Evolutionary conservation across 2,888 invertebrate species (phyloP).

Genomic region (Urechis unicinctus): DNA sequence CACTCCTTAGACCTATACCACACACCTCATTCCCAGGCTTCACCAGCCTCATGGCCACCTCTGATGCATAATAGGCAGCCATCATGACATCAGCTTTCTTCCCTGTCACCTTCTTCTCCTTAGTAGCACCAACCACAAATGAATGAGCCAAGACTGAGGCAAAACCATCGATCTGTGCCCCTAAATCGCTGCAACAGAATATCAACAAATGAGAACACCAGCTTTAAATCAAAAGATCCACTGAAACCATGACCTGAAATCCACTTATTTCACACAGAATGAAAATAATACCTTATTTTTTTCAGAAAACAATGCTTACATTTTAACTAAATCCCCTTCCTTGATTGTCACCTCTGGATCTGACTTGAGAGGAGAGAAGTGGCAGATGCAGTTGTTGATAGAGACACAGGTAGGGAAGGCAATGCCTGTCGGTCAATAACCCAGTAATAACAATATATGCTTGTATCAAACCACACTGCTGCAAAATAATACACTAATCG

Average conservation of each 20-base stretch:
- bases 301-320: slow-evolving; percentile 71
- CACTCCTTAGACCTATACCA: slow-evolving; percentile 36
- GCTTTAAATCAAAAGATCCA: background rate
- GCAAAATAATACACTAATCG: background rate
- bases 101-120: slow-evolving; percentile 68
- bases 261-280: background rate
- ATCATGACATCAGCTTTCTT: slow-evolving; percentile 88
- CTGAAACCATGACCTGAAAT: background rate
- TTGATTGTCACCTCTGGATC: slow-evolving; percentile 68
- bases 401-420: slow-evolving; percentile 99
- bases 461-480: too few species aligned
- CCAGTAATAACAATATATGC: too few species aligned
- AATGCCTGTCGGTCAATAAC: too few species aligned
- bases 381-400: slow-evolving; percentile 98
- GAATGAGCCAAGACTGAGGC: slow-evolving; percentile 98
- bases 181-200: slow-evolving; percentile 65
- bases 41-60: slow-evolving; percentile 86
- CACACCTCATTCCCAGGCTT: slow-evolving; percentile 88
- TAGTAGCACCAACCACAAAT: slow-evolving; percentile 74
- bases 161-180: slow-evolving; percentile 97
- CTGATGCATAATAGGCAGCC: slow-evolving; percentile 91
- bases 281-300: slow-evolving; percentile 2
- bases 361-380: slow-evolving; percentile 91
- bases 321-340: slow-evolving; percentile 91
- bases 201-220: background rate